Percentiles rank a stretch among this genome's conserved stretches.
Evolutionary conservation across 2,888 invertebrate genomes (phyloP).

Genomic region (Apamea sordens): DNA sequence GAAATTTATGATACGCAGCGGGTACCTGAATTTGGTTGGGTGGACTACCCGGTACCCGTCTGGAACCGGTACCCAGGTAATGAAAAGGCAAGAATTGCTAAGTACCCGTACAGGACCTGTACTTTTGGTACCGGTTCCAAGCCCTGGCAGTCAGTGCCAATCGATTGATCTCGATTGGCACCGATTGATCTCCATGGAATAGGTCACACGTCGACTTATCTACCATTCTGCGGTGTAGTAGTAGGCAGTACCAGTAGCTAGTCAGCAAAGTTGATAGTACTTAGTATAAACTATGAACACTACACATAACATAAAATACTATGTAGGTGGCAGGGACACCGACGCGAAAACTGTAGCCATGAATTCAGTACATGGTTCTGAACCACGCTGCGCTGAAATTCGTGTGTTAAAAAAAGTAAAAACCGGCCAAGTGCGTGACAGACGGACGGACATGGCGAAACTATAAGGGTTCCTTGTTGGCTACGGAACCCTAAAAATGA

Average conservation of each 20-base stretch:
- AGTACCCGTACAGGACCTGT: neutral
- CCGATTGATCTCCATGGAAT: too few species aligned
- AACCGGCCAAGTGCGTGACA: too few species aligned
- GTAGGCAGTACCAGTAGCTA: neutral
- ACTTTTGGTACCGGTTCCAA: neutral
- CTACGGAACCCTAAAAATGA: too few species aligned
- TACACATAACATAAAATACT: neutral
- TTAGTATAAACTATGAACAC: neutral
- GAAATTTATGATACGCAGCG: neutral
- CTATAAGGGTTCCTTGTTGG: too few species aligned
- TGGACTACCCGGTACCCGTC: neutral
- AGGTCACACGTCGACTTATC: neutral
- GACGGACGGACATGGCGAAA: too few species aligned
- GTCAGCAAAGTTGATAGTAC: neutral
- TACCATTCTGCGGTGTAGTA: neutral
- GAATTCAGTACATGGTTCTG: too few species aligned
- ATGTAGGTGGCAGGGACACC: too few species aligned
- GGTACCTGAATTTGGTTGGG: neutral
- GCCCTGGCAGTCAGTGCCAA: neutral
- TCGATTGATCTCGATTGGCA: neutral
- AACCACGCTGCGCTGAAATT: too few species aligned
- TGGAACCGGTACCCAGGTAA: neutral
- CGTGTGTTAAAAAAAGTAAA: too few species aligned
- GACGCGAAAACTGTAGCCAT: too few species aligned
- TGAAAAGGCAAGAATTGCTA: neutral